Conservation (phyloP, 2,797 vertebrate species). For the Crypturellus tataupa region DNA sequence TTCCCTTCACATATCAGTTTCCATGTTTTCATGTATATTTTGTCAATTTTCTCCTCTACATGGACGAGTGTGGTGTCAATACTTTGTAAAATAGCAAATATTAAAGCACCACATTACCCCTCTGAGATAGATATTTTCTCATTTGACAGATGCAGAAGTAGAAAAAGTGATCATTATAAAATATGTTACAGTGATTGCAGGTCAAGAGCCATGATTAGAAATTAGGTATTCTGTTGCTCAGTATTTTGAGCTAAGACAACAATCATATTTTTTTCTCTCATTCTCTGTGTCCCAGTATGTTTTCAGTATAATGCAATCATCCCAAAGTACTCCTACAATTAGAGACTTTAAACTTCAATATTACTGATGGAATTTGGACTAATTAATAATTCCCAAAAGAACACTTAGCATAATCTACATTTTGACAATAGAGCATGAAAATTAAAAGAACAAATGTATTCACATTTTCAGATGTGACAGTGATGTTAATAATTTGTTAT, state of each 20-base stretch:
- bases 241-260: background rate
- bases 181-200: background rate
- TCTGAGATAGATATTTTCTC: background rate
- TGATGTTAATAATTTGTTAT: constrained; percentile 53
- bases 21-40: background rate
- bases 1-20: background rate
- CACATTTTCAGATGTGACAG: background rate
- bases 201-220: background rate
- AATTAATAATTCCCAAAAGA: constrained; percentile 21
- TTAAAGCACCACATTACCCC: background rate
- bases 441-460: constrained; percentile 46
- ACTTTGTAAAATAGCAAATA: background rate
- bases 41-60: background rate
- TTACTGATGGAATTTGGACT: constrained; percentile 14
- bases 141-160: background rate
- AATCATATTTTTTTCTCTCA: background rate
- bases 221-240: background rate
- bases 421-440: constrained; percentile 59
- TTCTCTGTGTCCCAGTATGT: background rate
- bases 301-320: constrained; percentile 31
- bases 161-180: background rate
- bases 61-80: background rate
- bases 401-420: constrained; percentile 36
- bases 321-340: background rate
- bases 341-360: constrained; percentile 44